Percentiles rank a stretch among this genome's conserved stretches.
phyloP scores from a whole-genome alignment of 2,797 vertebrate genomes.

The Gallinago nigripennis region DNA sequence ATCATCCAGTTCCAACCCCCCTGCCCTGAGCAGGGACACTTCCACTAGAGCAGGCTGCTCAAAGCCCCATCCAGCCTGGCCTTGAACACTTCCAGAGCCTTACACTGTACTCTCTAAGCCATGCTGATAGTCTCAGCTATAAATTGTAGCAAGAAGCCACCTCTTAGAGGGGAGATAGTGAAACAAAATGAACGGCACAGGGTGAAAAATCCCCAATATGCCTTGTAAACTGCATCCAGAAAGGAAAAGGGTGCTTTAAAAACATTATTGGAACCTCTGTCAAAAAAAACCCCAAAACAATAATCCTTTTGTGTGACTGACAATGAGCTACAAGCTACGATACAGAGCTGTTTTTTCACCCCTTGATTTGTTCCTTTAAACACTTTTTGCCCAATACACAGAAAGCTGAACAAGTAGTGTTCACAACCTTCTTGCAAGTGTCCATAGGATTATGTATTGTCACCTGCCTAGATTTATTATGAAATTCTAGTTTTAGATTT shows the following conservation, averaged over 20 bases:
- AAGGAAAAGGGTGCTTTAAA: background rate
- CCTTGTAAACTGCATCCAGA: accelerated
- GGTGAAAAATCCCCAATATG: background rate
- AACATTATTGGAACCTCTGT: background rate
- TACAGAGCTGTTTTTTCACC: too few relatives aligned
- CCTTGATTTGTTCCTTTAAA: background rate
- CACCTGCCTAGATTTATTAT: background rate
- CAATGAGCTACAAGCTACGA: background rate
- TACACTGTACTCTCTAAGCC: background rate
- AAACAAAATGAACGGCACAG: background rate
- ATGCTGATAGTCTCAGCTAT: background rate
- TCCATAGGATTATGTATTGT: background rate
- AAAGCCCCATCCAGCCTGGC: too few relatives aligned
- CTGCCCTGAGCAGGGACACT: too few relatives aligned
- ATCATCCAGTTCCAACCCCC: too few relatives aligned
- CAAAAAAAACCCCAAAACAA: background rate
- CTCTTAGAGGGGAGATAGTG: background rate
- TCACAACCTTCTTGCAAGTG: background rate
- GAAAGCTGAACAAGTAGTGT: background rate
- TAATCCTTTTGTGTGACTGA: background rate
- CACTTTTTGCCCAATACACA: background rate
- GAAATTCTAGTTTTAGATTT: background rate
- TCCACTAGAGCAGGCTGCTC: too few relatives aligned
- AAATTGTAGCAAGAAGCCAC: background rate
- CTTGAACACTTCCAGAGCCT: background rate